Evolutionary conservation across 2,797 vertebrate genomes (phyloP), one percentile per base, ranked within the genome.

Genomic region (Siniperca undulata): DNA sequence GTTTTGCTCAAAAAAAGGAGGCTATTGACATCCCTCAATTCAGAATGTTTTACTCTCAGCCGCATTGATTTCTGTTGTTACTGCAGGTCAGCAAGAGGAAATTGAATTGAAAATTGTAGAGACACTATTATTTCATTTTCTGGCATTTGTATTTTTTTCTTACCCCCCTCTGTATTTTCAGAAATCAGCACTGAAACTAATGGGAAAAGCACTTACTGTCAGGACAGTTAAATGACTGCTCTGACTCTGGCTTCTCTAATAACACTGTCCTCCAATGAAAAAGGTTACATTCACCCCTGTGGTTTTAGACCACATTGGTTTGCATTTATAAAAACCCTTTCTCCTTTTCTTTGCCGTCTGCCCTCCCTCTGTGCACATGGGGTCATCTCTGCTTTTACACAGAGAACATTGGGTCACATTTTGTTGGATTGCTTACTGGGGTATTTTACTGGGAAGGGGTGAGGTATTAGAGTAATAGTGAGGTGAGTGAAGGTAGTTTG

Each of bases 101-200:
- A 96, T 94, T 95, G 92, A 95, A 95, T 94, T 95, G 93, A 92
- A 95, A 94, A 93, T 95, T 88, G 88, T 91, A 86, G 91, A 91
- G 95, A 94, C 93, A 82, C 83, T 91, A 89, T 95, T 94, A 93
- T 95, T 94, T 94, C 78, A 91, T 94, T 91, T 93, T 93, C 78
- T 92, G 75, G 66, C 84, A 88, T 94, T 95, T 93, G 66, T 92
- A 55, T 86, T 83, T 84, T 68, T 72, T 74, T 60, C 38, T 27
- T 27, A 34, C 52, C 30, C 67, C 22, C 19, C 34, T 50, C 53
- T 78, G 50, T 86, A 62, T 84, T 85, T 94, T 92, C 88, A 81
- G 75, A 86, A 90, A 90, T 91, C 88, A 80, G 81, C 83, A 60
- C 64, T 84, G 74, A 81, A 90, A 86, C 89, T 88, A 89, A 94